phyloP scores from a whole-genome alignment of 2,113 vertebrate genomes.

The Mirza zaza region DNA sequence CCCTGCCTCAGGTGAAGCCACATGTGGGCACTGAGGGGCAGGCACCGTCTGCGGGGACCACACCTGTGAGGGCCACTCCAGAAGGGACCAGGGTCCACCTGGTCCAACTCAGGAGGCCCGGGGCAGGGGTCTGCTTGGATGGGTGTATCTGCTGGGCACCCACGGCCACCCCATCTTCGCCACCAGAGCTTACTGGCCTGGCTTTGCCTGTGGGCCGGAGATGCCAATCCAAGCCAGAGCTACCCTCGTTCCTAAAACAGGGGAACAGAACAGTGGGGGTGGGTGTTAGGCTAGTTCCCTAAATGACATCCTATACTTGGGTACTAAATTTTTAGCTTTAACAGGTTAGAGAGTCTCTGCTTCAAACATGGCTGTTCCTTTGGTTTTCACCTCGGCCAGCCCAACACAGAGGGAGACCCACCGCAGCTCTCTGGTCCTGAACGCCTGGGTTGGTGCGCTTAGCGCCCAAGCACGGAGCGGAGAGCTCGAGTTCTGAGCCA shows the following conservation, averaged over 20 bases:
- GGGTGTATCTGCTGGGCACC: background rate
- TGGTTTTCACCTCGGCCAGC: background rate
- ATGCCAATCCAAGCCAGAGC: background rate
- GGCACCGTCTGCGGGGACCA: background rate
- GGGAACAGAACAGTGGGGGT: background rate
- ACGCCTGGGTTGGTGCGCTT: background rate
- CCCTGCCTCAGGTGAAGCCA: background rate
- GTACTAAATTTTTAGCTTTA: slow-evolving; percentile 11
- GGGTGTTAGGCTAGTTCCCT: background rate
- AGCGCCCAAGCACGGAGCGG: background rate
- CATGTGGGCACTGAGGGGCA: rapidly evolving
- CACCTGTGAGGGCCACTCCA: background rate
- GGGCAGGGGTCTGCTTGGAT: background rate
- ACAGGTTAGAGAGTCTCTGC: background rate
- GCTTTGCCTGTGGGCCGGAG: background rate
- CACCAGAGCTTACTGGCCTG: background rate
- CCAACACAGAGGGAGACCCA: background rate
- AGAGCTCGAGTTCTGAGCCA: background rate
- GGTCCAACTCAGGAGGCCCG: background rate
- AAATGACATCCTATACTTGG: background rate
- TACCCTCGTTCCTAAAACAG: background rate
- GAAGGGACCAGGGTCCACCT: background rate
- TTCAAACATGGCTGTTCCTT: background rate
- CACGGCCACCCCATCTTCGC: rapidly evolving
- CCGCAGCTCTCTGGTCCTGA: background rate